phyloP scores from a whole-genome alignment of 1,140 invertebrate species.

The Caenorhabditis remanei region DNA sequence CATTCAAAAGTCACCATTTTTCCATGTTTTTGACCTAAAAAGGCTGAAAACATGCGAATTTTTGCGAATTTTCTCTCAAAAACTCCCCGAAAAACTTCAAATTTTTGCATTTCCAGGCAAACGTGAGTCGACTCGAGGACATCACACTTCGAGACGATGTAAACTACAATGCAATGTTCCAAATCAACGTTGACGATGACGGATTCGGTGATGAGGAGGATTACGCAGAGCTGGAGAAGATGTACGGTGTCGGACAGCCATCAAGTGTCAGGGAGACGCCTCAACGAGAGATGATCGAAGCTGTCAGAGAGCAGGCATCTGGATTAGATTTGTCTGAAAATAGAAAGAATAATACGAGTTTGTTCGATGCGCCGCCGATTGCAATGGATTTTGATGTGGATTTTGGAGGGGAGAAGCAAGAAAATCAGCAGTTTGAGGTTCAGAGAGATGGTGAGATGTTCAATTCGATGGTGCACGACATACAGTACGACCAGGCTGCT shows the following conservation, averaged over 20 bases:
- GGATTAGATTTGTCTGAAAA: not conserved
- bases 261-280: not conserved
- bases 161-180: not conserved
- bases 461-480: not conserved
- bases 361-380: too few relatives aligned
- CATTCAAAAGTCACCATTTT: too few relatives aligned
- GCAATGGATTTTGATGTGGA: not conserved
- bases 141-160: conserved; percentile 96
- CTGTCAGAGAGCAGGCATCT: not conserved
- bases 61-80: too few relatives aligned
- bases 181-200: not conserved
- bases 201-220: conserved; percentile 3
- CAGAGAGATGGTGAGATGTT: too few relatives aligned
- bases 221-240: not conserved
- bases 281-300: not conserved
- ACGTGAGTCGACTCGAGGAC: conserved; percentile 94
- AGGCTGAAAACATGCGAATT: too few relatives aligned
- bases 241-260: not conserved
- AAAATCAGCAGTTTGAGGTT: not conserved
- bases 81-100: not conserved
- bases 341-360: not conserved
- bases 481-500: not conserved
- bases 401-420: not conserved
- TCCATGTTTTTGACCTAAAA: too few relatives aligned
- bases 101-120: not conserved